phyloP scores from a whole-genome alignment of 2,888 invertebrate species.

The Eristalinus sepulchralis region DNA sequence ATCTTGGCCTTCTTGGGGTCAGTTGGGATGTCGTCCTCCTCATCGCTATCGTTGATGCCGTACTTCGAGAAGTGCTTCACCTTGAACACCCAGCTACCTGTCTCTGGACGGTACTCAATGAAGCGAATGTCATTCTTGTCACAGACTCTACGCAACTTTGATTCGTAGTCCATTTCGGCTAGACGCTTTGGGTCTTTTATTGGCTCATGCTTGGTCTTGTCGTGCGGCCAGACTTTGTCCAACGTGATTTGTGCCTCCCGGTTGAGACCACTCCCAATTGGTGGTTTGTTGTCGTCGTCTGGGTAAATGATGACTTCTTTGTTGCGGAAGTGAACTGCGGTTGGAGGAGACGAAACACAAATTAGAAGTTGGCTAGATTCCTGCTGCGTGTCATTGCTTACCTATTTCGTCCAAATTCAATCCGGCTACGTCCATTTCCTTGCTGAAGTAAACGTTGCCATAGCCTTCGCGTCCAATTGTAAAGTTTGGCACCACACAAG shows the following conservation, averaged over 20 bases:
- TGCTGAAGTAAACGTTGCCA: conserved; percentile 93
- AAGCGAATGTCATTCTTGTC: conserved; percentile 94
- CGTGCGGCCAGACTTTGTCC: conserved; percentile 95
- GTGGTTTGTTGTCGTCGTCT: conserved; percentile 93
- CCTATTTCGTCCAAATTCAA: conserved; percentile 93
- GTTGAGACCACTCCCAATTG: conserved; percentile 93
- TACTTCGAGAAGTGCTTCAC: conserved; percentile 98
- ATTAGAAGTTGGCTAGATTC: conserved; percentile 72
- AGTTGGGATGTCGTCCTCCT: conserved; percentile 87
- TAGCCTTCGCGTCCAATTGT: conserved; percentile 94
- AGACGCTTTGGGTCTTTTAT: conserved; percentile 91
- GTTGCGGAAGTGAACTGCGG: conserved; percentile 91
- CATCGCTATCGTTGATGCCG: conserved; percentile 93
- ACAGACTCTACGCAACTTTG: conserved; percentile 91
- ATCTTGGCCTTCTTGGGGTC: conserved; percentile 80
- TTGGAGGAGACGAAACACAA: neutral
- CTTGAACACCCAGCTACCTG: conserved; percentile 98
- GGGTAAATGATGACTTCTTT: conserved; percentile 98
- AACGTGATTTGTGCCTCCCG: conserved; percentile 94
- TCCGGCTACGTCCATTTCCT: conserved; percentile 91
- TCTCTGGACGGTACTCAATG: conserved; percentile 96
- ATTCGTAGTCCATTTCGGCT: conserved; percentile 91
- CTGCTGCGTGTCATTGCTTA: conserved; percentile 76
- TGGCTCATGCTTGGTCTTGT: conserved; percentile 89
- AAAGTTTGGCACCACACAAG: conserved; percentile 92